Evolutionary conservation across 2,797 vertebrate genomes (phyloP).

Genomic region (Podargus strigoides): DNA sequence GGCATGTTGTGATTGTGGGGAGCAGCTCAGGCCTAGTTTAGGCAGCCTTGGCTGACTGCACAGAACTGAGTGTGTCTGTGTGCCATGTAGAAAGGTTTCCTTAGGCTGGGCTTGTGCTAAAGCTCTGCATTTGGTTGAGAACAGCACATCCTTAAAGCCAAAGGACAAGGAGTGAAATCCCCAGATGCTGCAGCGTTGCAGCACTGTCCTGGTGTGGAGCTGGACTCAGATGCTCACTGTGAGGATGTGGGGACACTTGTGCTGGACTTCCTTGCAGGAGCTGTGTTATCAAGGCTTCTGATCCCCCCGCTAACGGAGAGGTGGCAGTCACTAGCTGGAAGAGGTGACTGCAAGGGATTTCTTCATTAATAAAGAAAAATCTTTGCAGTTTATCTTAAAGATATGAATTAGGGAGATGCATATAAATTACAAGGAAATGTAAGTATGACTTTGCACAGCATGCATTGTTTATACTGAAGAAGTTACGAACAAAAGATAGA

Average conservation of each 20-base stretch:
- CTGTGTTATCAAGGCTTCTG: neutral
- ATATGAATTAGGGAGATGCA: neutral
- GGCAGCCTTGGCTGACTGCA: neutral
- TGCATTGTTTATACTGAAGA: neutral
- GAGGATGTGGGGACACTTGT: rapidly evolving
- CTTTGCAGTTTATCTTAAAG: neutral
- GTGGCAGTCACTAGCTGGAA: too few relatives aligned
- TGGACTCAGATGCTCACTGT: rapidly evolving
- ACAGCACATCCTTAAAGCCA: neutral
- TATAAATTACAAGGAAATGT: neutral
- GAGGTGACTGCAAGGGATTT: neutral
- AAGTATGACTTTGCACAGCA: rapidly evolving
- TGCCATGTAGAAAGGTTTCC: neutral
- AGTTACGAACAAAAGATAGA: neutral
- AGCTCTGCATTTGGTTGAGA: neutral
- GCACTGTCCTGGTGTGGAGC: neutral
- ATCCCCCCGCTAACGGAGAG: rapidly evolving
- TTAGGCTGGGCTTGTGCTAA: neutral
- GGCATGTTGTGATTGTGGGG: neutral
- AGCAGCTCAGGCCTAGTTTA: neutral
- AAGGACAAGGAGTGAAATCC: neutral
- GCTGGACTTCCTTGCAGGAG: neutral
- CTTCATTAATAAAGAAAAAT: neutral
- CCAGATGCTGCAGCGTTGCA: rapidly evolving
- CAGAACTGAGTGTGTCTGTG: rapidly evolving